Percentiles rank a stretch among this genome's conserved stretches.
phyloP scores from a whole-genome alignment of 2,113 vertebrate genomes.

The Todiramphus chloris region DNA sequence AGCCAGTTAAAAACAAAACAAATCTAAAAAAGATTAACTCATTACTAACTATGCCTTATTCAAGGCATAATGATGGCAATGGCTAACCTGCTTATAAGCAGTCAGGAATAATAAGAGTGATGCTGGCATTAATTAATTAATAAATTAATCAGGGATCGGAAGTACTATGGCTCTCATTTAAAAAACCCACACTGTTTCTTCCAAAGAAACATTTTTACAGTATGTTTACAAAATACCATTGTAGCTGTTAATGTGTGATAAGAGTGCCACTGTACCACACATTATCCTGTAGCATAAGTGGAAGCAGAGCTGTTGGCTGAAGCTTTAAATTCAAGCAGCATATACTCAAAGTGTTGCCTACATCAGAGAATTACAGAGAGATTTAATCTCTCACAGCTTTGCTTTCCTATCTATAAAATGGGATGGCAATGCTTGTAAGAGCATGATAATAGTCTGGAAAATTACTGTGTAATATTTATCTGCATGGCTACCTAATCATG shows the following conservation, averaged over 20 bases:
- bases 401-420: neutral
- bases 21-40: neutral
- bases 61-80: neutral
- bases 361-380: neutral
- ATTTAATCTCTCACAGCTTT: neutral
- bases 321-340: neutral
- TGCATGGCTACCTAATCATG: neutral
- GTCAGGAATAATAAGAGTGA: neutral
- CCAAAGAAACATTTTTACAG: neutral
- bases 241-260: neutral
- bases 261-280: neutral
- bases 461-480: neutral
- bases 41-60: neutral
- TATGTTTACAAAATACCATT: neutral
- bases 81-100: neutral
- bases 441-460: neutral
- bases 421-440: neutral
- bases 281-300: neutral
- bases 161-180: neutral
- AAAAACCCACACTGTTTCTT: neutral
- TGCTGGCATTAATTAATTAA: neutral
- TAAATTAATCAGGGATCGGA: neutral
- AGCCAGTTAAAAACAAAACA: constrained; percentile 14
- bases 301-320: neutral
- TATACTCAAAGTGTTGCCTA: neutral